Base-by-base conservation (phyloP, 2,888 invertebrate species). In the Phania funesta region DNA sequence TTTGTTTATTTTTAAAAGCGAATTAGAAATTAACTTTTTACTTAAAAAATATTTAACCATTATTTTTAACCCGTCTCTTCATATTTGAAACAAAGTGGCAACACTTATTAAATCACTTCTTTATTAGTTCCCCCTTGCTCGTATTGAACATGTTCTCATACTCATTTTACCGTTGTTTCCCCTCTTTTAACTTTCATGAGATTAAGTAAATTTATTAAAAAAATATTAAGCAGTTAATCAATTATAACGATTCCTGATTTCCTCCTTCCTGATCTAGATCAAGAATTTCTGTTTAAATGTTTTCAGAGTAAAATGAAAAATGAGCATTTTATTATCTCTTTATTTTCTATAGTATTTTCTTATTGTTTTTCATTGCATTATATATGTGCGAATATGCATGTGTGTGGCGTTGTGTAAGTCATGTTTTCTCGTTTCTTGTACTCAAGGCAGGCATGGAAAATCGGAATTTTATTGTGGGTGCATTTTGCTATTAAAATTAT, bases 171-270 rank as follows among this genome's bases (percentile, higher is more conserved):
- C 26, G 38, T 41, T 8, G 20, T 44, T 22, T 22, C 18, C 22
- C 35, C 38, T 24, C 48, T 20, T 38, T n/a, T 20, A 18, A 18
- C 32, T 3, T 16, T 9, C 4, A 50, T 18, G n/a, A 46, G 18
- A 20, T 46, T n/a, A 44, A 46, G 5, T 3, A 13, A 62, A 62
- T 52, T 73, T 50, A 41, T 46, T 60, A 44, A 38, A 48, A n/a
- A 74, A 73, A 80, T 78, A 13, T n/a, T 8, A 85, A 86, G 87
- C 87, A 88, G 88, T 88, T 89, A 89, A 89, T 89, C 89, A 89
- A 89, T 89, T 89, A 88, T 87, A 89, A 88, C 88, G 89, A 89
- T 87, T 89, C 88, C 89, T 89, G 87, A 89, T 89, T 89, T 89
- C 88, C 89, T 89, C 88, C 89, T 89, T 89, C 89, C 89, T 88